Base-by-base conservation (phyloP, 2,113 vertebrate species). In the Colius striatus region DNA sequence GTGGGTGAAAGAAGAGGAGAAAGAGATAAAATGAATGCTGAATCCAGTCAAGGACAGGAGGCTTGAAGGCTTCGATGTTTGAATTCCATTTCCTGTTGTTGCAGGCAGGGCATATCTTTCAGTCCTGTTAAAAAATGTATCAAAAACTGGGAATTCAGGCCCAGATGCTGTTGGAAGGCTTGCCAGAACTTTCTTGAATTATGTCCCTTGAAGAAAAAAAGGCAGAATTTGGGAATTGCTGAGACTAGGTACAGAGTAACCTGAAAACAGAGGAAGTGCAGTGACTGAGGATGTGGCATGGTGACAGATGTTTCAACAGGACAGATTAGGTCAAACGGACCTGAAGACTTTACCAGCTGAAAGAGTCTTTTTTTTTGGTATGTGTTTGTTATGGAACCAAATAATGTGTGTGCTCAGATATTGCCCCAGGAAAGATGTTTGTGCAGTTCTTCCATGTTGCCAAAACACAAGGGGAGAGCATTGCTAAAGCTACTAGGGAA, bases 321-420 rank as follows among this genome's bases (percentile, higher is more conserved):
- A 38, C 38, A 61, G 72, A 41, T 9, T 47, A 68, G 67, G 55
- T 70, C 21, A 62, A 63, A 58, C 0, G 1, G 38, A 53, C 43
- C 25, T 0, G 0, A 11, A 60, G 85, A 88, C 65, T 88, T 88
- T 13, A 25, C 51, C 55, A 81, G 65, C 73, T 63, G 29, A 67
- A 77, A 53, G 70, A 84, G 25, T 6, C 11, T 72, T 93, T 82
- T 74, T 75, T 74, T 75, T 78, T 84, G 58, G 16, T 54, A 3
- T 48, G 18, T 48, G 48, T 92, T 95, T 95, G 76, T 97, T 95
- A 45, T 89, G 91, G 94, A 91, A 97, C 76, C 78, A 94, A 92
- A 72, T 68, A 78, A 7, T 0, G 1, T 63, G 34, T 90, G 14
- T 55, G 51, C 73, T 90, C 47, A 71, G 85, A 19, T 84, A 87